A percentile compares a stretch with the other conserved stretches of the same genome.
Evolutionary conservation across 2,113 vertebrate genomes (phyloP).

Genomic region (Fukomys damarensis): DNA sequence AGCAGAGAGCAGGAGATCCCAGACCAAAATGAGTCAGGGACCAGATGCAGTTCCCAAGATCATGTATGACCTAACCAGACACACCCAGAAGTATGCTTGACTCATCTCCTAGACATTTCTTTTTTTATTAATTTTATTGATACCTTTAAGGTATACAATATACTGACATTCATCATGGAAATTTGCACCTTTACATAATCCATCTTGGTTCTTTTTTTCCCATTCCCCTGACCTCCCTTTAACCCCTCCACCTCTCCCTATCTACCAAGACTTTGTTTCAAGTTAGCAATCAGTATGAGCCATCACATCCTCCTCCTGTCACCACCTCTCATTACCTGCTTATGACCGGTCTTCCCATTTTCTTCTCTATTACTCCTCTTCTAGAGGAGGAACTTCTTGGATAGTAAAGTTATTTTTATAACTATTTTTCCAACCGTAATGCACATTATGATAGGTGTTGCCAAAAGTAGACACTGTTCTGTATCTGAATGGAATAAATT

Average conservation of each 20-base stretch:
- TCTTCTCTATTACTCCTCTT: neutral
- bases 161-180: too few species aligned
- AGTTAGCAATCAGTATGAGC: neutral
- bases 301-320: neutral
- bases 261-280: too few species aligned
- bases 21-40: neutral
- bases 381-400: neutral
- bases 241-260: too few species aligned
- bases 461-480: neutral
- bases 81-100: neutral
- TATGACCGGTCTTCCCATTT: neutral
- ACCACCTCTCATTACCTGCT: neutral
- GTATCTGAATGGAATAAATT: neutral
- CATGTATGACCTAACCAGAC: neutral
- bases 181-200: too few species aligned
- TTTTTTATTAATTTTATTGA: too few species aligned
- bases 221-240: too few species aligned
- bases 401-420: neutral
- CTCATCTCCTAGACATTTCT: neutral
- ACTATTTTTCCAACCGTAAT: neutral
- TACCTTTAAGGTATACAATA: too few species aligned
- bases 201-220: too few species aligned
- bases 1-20: neutral
- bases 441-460: neutral
- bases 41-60: neutral